phyloP scores from a whole-genome alignment of 2,888 invertebrate genomes.

The Rhimphoctona megacephalus region DNA sequence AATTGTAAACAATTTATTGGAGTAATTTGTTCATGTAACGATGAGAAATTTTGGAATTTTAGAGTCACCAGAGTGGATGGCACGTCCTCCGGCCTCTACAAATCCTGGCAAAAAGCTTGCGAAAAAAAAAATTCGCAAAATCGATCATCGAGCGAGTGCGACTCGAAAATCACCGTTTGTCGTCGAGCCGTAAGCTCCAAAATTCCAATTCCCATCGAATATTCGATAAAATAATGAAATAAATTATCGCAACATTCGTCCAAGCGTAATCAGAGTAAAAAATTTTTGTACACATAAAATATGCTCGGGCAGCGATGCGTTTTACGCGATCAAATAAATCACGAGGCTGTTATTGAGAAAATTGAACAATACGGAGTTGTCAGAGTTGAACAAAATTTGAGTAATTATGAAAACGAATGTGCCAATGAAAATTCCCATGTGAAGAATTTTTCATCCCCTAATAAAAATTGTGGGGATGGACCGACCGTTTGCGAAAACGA shows the following conservation, averaged over 20 bases:
- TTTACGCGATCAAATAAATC: not conserved
- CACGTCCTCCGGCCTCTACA: constrained; percentile 19
- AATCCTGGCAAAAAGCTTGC: constrained; percentile 37
- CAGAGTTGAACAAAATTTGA: constrained; percentile 17
- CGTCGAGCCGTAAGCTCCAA: constrained; percentile 50
- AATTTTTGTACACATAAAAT: constrained; percentile 12
- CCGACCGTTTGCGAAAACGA: constrained; percentile 34
- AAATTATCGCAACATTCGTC: constrained; percentile 13
- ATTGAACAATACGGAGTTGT: constrained; percentile 9
- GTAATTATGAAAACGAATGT: not conserved
- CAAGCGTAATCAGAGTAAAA: constrained; percentile 50
- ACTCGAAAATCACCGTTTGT: constrained; percentile 20
- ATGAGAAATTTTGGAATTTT: not conserved
- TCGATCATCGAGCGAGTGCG: constrained; percentile 25
- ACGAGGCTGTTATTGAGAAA: constrained; percentile 1
- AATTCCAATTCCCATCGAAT: constrained; percentile 6
- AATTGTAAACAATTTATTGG: not conserved
- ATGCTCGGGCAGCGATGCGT: constrained; percentile 24
- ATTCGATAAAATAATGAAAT: not conserved
- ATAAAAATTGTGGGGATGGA: constrained; percentile 58
- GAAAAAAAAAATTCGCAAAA: constrained; percentile 21
- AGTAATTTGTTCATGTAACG: not conserved
- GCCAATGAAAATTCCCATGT: not conserved
- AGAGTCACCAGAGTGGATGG: constrained; percentile 47
- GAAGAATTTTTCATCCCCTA: constrained; percentile 14